A percentile compares a stretch with the other conserved stretches of the same genome.
These are phyloP conservation scores for Lasioglossum leucozonium DNA, from an alignment of 2,888 invertebrate species.

Conservation along the genomic window DNA sequence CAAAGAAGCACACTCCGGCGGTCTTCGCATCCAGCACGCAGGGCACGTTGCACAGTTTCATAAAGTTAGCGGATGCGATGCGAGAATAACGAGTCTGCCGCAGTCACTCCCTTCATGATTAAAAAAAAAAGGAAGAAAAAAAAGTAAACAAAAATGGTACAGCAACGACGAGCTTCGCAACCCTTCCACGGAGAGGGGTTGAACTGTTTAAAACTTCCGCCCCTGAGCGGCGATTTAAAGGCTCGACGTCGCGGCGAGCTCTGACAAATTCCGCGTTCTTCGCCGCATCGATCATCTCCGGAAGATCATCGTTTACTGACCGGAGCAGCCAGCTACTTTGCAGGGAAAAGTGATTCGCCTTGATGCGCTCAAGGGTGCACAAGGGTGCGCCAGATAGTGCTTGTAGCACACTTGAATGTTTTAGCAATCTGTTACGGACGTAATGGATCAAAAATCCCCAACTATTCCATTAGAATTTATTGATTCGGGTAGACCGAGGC, in stretches of 20 bases:
- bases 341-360: not conserved
- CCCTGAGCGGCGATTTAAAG: not conserved
- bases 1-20: slow-evolving; percentile 31
- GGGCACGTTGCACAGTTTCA: not conserved
- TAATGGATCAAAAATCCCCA: no score
- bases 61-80: not conserved
- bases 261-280: not conserved
- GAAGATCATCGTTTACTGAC: not conserved
- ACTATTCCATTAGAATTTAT: no score
- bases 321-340: not conserved
- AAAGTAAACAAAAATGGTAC: no score
- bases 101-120: not conserved
- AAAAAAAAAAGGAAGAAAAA: not conserved
- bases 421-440: not conserved
- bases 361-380: not conserved
- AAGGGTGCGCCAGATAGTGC: not conserved
- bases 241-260: not conserved
- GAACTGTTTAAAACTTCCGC: not conserved
- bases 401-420: not conserved
- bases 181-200: not conserved
- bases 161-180: not conserved
- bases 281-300: slow-evolving; percentile 3
- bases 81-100: slow-evolving; percentile 20
- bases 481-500: no score
- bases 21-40: slow-evolving; percentile 23